Evolutionary conservation across 2,888 invertebrate genomes (phyloP).

Genomic region (Acronicta alni): DNA sequence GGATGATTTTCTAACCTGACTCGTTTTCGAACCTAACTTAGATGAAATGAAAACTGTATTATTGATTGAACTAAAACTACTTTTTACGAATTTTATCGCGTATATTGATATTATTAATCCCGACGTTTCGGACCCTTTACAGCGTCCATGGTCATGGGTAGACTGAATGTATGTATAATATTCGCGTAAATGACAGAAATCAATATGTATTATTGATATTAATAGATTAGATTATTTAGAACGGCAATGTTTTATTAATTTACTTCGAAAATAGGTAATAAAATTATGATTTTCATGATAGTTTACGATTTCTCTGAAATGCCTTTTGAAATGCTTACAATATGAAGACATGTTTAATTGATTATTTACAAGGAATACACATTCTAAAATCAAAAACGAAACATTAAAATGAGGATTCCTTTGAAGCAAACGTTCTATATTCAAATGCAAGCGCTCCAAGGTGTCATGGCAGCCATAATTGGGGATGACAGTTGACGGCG

Average conservation of each 20-base stretch:
- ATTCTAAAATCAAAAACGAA: constrained; percentile 52
- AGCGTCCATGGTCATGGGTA: too few species aligned
- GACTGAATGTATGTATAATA: too few species aligned
- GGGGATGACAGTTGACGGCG: constrained; percentile 83
- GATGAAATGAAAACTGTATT: too few species aligned
- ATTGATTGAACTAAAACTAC: too few species aligned
- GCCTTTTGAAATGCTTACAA: constrained; percentile 53
- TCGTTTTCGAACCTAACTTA: too few species aligned
- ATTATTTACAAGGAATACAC: constrained; percentile 59
- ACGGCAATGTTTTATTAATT: constrained; percentile 23
- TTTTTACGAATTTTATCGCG: too few species aligned
- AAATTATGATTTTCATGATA: constrained; percentile 45
- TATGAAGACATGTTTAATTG: constrained; percentile 54
- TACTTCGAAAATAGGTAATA: constrained; percentile 42
- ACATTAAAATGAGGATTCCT: constrained; percentile 65
- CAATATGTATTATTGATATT: constrained; percentile 9
- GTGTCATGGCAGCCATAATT: constrained; percentile 86
- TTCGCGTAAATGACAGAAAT: too few species aligned
- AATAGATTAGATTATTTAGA: constrained; percentile 28
- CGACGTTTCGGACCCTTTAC: too few species aligned
- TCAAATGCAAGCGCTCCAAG: constrained; percentile 83
- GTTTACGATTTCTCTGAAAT: constrained; percentile 48
- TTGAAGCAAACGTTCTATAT: constrained; percentile 77
- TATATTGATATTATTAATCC: too few species aligned
- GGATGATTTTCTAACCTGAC: too few species aligned